A percentile compares a stretch with the other conserved stretches of the same genome.
phyloP scores from a whole-genome alignment of 2,797 vertebrate genomes.

The Lutra lutra region DNA sequence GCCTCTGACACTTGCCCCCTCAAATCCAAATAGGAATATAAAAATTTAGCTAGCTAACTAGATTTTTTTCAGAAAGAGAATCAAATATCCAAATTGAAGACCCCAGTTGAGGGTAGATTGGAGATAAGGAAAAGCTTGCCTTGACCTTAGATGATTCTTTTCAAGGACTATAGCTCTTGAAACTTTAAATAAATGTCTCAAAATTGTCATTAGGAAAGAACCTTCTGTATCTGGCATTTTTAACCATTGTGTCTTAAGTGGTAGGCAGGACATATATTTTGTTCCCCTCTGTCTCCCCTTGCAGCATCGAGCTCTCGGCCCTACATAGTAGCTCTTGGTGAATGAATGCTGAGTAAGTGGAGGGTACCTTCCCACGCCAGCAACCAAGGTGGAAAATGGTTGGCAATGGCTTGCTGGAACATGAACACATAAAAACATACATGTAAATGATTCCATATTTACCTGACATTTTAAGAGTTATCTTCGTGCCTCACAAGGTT shows the following conservation, averaged over 20 bases:
- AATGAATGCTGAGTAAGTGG: background rate
- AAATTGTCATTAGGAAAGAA: background rate
- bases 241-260: background rate
- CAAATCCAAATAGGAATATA: background rate
- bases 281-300: background rate
- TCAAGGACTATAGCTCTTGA: background rate
- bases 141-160: background rate
- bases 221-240: background rate
- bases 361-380: background rate
- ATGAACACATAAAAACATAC: background rate
- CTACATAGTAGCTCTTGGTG: background rate
- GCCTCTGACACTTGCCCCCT: background rate
- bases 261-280: background rate
- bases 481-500: slow-evolving; percentile 45
- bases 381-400: background rate
- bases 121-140: background rate
- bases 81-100: background rate
- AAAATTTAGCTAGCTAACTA: background rate
- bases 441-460: slow-evolving; percentile 53
- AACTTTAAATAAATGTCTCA: slow-evolving; percentile 12
- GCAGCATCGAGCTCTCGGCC: background rate
- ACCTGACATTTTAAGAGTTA: slow-evolving; percentile 23
- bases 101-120: background rate
- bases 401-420: background rate
- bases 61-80: background rate